A percentile compares a stretch with the other conserved stretches of the same genome.
These are phyloP conservation scores for Zoanthus sansibaricus DNA, from an alignment of 92 coral and sea anemone genomes.

Conservation along the genomic window DNA sequence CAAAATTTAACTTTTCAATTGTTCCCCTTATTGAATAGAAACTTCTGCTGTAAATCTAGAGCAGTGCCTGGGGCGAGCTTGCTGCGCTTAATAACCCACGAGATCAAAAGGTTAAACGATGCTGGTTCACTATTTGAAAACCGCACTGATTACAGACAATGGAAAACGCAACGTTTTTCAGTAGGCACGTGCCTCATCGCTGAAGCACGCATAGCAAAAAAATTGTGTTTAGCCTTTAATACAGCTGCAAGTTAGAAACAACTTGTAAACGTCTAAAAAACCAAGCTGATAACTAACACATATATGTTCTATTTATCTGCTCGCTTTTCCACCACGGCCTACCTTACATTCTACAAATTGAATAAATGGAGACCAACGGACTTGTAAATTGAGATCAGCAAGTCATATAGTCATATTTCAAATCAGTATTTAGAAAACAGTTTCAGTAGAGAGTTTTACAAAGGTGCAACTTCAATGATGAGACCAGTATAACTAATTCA, in stretches of 20 bases:
- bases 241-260: not conserved
- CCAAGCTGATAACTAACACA: not conserved
- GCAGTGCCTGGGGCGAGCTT: not conserved
- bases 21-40: not conserved
- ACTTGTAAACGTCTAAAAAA: not conserved
- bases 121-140: not conserved
- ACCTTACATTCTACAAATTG: not conserved
- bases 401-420: not conserved
- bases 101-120: constrained; percentile 30
- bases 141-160: not conserved
- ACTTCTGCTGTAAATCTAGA: not conserved
- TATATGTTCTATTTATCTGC: not conserved
- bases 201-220: not conserved
- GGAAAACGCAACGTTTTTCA: not conserved
- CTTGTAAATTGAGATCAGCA: constrained; percentile 24
- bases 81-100: not conserved
- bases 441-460: not conserved
- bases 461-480: not conserved
- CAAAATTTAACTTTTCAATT: not conserved
- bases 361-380: constrained; percentile 33
- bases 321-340: not conserved
- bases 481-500: not conserved
- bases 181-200: constrained; percentile 9
- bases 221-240: not conserved
- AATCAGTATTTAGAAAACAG: constrained; percentile 1